A percentile compares a stretch with the other conserved stretches of the same genome.
Conservation (phyloP, 2,113 vertebrate genomes). For the Rhinolophus sinicus region DNA sequence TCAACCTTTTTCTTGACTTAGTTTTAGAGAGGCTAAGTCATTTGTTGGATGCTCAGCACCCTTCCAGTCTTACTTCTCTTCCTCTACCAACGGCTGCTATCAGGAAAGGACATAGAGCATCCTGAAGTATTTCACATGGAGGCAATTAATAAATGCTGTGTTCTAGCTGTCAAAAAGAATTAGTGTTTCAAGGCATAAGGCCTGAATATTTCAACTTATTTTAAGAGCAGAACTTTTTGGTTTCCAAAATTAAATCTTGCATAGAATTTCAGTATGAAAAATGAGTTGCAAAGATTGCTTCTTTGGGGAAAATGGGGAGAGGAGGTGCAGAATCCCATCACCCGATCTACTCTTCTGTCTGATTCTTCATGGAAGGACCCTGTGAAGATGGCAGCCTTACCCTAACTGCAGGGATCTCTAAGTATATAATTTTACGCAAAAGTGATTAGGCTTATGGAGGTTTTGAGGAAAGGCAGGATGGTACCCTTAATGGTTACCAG, state of each 20-base stretch:
- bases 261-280: not conserved
- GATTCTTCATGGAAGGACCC: not conserved
- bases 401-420: not conserved
- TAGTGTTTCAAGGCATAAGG: not conserved
- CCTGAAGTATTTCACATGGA: not conserved
- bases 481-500: not conserved
- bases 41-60: not conserved
- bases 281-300: not conserved
- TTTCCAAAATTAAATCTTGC: not conserved
- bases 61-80: not conserved
- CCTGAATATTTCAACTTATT: not conserved
- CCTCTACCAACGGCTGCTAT: not conserved
- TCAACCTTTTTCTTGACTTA: not conserved
- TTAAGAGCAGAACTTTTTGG: not conserved
- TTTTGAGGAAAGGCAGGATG: not conserved
- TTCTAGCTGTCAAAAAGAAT: not conserved
- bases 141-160: not conserved
- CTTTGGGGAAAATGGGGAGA: not conserved
- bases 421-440: not conserved
- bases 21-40: not conserved
- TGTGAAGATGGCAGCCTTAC: not conserved
- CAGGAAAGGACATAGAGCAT: not conserved
- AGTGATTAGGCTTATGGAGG: not conserved
- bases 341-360: not conserved
- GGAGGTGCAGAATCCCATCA: fast-evolving